A percentile compares a stretch with the other conserved stretches of the same genome.
Evolutionary conservation across 2,113 vertebrate species (phyloP).

Genomic region (Semnornis frantzii): DNA sequence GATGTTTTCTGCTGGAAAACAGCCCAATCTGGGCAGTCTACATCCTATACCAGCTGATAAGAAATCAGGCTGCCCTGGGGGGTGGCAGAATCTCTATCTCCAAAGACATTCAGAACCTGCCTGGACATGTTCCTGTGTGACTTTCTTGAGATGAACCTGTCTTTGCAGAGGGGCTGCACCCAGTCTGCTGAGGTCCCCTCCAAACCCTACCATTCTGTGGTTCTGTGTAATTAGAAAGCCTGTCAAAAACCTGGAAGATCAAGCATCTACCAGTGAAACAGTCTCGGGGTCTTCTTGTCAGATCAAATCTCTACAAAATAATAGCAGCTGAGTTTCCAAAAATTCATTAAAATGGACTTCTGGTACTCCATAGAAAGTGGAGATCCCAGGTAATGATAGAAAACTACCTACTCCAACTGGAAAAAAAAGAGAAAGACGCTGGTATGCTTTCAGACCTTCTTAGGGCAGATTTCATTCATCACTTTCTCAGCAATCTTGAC

Average conservation of each 20-base stretch:
- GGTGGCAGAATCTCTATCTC: no score
- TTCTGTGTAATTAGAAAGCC: not conserved
- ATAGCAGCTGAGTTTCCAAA: not conserved
- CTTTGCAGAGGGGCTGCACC: no score
- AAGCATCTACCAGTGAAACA: not conserved
- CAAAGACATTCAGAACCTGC: no score
- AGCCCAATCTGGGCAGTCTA: slow-evolving; percentile 62
- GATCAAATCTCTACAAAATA: not conserved
- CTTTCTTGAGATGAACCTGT: no score
- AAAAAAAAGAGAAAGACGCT: not conserved
- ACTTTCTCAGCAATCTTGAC: not conserved
- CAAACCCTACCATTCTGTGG: no score
- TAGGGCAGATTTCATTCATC: not conserved
- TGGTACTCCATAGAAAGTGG: not conserved
- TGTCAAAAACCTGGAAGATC: not conserved
- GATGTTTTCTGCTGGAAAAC: slow-evolving; percentile 69
- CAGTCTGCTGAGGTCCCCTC: no score
- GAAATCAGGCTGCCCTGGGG: not conserved
- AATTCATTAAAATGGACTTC: fast-evolving
- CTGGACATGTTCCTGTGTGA: no score
- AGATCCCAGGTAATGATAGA: not conserved
- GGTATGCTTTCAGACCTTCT: not conserved
- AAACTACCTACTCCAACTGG: not conserved
- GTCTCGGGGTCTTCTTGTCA: not conserved
- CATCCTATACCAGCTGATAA: slow-evolving; percentile 47